A percentile compares a stretch with the other conserved stretches of the same genome.
Conservation (phyloP, 1,140 invertebrate species). For the Yoshiicerus persimilis region DNA sequence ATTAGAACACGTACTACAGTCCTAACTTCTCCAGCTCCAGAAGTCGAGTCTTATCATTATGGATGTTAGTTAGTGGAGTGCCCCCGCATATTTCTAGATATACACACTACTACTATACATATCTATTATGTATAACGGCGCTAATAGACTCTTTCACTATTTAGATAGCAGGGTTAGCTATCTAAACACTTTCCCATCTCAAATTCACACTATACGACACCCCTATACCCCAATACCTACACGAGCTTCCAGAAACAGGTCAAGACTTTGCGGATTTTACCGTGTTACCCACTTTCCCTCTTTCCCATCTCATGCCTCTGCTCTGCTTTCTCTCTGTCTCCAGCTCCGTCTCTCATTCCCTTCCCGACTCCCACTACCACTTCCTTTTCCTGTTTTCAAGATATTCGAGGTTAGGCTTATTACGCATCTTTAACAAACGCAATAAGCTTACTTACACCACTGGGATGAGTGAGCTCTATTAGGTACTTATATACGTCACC, state of each 20-base stretch:
- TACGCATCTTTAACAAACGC: neutral
- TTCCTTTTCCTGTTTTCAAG: neutral
- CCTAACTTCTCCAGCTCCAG: neutral
- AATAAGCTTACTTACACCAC: neutral
- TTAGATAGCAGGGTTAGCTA: neutral
- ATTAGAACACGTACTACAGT: neutral
- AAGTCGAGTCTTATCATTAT: neutral
- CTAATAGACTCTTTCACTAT: neutral
- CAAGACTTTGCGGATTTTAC: conserved; percentile 31
- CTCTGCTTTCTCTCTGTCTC: neutral
- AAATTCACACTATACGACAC: too few species aligned
- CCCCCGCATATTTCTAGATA: neutral
- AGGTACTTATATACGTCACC: too few species aligned
- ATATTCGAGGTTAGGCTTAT: neutral
- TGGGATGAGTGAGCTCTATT: neutral
- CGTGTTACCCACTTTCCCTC: conserved; percentile 24
- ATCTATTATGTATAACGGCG: neutral
- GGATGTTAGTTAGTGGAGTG: neutral
- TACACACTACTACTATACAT: neutral
- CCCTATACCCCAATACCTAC: neutral
- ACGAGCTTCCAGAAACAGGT: conserved; percentile 24
- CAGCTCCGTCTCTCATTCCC: neutral
- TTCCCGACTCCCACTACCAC: neutral
- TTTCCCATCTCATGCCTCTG: neutral
- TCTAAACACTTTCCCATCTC: neutral